Conservation (phyloP, 2,888 invertebrate genomes). For the Pseudococcus viburni region DNA sequence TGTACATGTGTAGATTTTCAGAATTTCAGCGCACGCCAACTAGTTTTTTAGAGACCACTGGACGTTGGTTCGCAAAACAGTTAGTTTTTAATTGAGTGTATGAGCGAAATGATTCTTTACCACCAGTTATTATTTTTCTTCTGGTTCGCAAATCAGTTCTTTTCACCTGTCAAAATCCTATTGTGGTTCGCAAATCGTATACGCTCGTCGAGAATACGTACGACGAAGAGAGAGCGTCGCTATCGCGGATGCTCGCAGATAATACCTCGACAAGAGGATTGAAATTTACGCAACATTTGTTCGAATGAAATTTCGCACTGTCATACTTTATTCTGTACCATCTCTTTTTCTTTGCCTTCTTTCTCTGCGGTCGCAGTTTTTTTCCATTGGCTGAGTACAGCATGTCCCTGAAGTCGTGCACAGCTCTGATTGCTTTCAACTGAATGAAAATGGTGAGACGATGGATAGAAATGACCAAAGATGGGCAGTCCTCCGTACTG, state of each 20-base stretch:
- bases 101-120: no score
- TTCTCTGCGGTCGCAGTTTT: neutral
- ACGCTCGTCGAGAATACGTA: neutral
- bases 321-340: neutral
- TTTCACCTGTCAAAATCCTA: no score
- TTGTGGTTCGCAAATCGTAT: no score
- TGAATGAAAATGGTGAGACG: neutral
- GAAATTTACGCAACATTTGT: slow-evolving; percentile 49
- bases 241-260: neutral
- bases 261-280: slow-evolving; percentile 29
- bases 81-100: no score
- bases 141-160: no score
- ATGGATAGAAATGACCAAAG: no score
- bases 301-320: slow-evolving; percentile 13
- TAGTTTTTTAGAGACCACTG: no score
- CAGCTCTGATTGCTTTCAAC: neutral
- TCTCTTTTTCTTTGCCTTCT: neutral
- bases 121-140: no score
- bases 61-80: no score
- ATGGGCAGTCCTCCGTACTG: no score
- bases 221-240: neutral
- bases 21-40: no score
- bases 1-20: no score
- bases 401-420: neutral
- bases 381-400: neutral